phyloP scores from a whole-genome alignment of 23 tunicate species.

The Corella eumyota region DNA sequence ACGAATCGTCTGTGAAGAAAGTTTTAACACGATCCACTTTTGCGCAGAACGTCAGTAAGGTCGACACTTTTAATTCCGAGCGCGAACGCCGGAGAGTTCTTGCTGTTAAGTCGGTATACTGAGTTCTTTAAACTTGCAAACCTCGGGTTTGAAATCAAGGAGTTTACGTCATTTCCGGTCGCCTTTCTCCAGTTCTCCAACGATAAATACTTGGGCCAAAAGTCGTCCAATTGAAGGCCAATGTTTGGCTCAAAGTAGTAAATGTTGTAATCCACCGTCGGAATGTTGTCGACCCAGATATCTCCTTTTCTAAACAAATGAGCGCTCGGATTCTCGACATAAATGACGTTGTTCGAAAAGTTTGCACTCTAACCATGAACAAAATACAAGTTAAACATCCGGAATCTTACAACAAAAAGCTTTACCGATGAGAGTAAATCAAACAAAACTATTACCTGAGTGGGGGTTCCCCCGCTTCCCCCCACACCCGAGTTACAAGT shows the following conservation, averaged over 20 bases:
- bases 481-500: constrained; percentile 33
- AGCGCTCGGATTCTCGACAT: constrained; percentile 3
- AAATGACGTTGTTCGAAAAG: constrained; percentile 11
- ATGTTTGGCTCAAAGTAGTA: constrained; percentile 8
- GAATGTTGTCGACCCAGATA: constrained; percentile 10
- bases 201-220: constrained; percentile 6
- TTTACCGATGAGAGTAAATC: too few species aligned
- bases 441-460: constrained; percentile 51
- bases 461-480: constrained; percentile 16
- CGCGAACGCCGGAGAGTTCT: constrained; percentile 6
- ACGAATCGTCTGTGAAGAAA: too few species aligned
- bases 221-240: constrained; percentile 1
- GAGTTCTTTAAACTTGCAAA: constrained; percentile 1
- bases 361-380: constrained; percentile 1
- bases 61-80: constrained; percentile 8
- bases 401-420: too few species aligned
- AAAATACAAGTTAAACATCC: too few species aligned
- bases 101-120: constrained; percentile 4
- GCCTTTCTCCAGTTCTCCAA: constrained; percentile 6
- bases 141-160: constrained; percentile 7
- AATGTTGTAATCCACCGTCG: constrained; percentile 8
- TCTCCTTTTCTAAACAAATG: constrained; percentile 6
- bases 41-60: background rate
- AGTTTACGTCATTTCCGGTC: constrained; percentile 2
- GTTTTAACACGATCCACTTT: constrained; percentile 15